Conservation (phyloP, 2,113 vertebrate genomes). For the Onychostoma macrolepis region DNA sequence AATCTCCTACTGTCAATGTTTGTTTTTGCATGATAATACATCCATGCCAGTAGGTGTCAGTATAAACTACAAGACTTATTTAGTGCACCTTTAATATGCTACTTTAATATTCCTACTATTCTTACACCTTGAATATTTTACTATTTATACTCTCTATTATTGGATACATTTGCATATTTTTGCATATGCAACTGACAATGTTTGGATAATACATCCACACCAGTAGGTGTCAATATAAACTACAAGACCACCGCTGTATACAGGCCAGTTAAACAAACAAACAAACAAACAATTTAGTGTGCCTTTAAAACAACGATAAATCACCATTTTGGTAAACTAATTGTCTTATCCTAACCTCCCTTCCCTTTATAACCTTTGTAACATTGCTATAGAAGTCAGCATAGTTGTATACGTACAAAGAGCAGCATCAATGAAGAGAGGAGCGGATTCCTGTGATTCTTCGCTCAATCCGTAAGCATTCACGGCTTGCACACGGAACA, state of each 20-base stretch:
- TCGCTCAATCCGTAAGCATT: slow-evolving; percentile 90
- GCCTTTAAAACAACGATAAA: background rate
- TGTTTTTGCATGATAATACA: background rate
- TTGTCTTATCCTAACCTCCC: background rate
- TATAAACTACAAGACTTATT: background rate
- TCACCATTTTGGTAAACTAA: background rate
- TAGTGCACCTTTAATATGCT: background rate
- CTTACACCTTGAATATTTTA: background rate
- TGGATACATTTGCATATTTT: background rate
- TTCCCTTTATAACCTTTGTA: background rate
- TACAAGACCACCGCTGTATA: background rate
- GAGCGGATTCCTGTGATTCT: slow-evolving; percentile 90
- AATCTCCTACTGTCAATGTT: background rate
- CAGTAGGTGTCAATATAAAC: slow-evolving; percentile 5
- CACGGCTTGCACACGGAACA: slow-evolving; percentile 93
- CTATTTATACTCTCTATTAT: background rate
- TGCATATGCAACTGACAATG: background rate
- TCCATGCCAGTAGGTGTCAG: background rate
- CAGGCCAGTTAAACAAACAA: background rate
- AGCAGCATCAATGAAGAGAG: slow-evolving; percentile 88
- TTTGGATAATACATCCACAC: background rate
- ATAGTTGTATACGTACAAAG: slow-evolving; percentile 81
- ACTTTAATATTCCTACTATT: background rate
- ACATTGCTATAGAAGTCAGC: background rate
- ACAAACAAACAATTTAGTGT: background rate